Evolutionary conservation across 2,797 vertebrate species (phyloP).

Genomic region (Simalia tracyae): DNA sequence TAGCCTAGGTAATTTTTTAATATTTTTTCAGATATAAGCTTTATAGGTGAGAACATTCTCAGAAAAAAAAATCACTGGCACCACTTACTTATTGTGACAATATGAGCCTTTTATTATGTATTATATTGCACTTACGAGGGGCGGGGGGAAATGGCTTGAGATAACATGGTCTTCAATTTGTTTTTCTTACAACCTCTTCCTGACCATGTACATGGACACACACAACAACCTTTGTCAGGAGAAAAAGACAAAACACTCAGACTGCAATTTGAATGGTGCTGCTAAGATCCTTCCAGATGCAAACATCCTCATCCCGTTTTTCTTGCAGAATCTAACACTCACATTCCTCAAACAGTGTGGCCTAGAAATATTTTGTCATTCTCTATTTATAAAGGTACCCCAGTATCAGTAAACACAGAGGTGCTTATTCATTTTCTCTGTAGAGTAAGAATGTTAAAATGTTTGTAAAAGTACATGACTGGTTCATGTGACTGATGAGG

Average conservation of each 20-base stretch:
- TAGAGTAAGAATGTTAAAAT: constrained; percentile 51
- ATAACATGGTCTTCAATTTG: not conserved
- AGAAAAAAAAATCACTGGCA: not conserved
- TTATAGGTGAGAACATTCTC: not conserved
- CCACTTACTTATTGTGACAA: not conserved
- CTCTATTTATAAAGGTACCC: constrained; percentile 32
- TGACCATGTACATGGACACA: not conserved
- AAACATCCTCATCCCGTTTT: not conserved
- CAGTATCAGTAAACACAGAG: constrained; percentile 34
- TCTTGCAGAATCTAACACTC: not conserved
- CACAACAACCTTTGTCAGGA: not conserved
- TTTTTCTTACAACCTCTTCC: not conserved
- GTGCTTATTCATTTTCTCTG: constrained; percentile 58
- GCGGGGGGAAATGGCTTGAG: not conserved
- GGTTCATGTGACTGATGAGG: constrained; percentile 69
- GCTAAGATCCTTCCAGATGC: not conserved
- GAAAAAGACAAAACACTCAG: not conserved
- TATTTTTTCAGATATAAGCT: not conserved
- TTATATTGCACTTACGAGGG: not conserved
- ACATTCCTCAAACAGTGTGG: not conserved
- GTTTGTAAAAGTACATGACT: constrained; percentile 63
- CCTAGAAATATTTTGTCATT: constrained; percentile 6
- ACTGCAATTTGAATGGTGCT: not conserved
- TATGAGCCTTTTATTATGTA: not conserved
- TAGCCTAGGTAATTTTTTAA: not conserved